Conservation (phyloP, 2,888 invertebrate species). For the Byasa hedistus region DNA sequence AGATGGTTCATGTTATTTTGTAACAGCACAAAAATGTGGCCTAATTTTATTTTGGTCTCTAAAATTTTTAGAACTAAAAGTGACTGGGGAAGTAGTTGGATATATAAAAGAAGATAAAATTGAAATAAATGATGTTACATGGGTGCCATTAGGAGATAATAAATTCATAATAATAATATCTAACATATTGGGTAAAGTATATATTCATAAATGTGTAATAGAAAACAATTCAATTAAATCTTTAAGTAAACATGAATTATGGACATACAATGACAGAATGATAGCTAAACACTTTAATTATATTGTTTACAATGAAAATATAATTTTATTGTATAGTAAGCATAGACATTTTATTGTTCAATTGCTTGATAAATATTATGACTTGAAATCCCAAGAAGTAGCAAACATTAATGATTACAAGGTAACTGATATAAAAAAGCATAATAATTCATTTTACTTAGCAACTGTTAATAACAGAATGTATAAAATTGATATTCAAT, state of each 20-base stretch:
- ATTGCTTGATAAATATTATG: conserved; percentile 47
- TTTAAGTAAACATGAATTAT: conserved; percentile 41
- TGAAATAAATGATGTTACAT: conserved; percentile 51
- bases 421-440: conserved; percentile 50
- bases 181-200: conserved; percentile 53
- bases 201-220: conserved; percentile 44
- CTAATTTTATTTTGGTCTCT: conserved; percentile 57
- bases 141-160: conserved; percentile 46
- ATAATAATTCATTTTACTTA: conserved; percentile 43
- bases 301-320: conserved; percentile 40
- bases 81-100: conserved; percentile 40
- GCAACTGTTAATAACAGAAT: conserved; percentile 54
- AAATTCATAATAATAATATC: conserved; percentile 49
- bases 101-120: conserved; percentile 38
- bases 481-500: conserved; percentile 44
- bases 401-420: conserved; percentile 61
- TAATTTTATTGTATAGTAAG: conserved; percentile 57
- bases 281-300: conserved; percentile 45
- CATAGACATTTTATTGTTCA: conserved; percentile 60
- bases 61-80: conserved; percentile 30
- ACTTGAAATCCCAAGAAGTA: conserved; percentile 47
- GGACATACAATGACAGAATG: conserved; percentile 64
- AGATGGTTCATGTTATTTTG: conserved; percentile 53
- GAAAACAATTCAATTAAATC: conserved; percentile 39
- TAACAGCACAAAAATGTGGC: conserved; percentile 62